Conservation (phyloP, 2,797 vertebrate genomes). For the Dromococcyx pavoninus region DNA sequence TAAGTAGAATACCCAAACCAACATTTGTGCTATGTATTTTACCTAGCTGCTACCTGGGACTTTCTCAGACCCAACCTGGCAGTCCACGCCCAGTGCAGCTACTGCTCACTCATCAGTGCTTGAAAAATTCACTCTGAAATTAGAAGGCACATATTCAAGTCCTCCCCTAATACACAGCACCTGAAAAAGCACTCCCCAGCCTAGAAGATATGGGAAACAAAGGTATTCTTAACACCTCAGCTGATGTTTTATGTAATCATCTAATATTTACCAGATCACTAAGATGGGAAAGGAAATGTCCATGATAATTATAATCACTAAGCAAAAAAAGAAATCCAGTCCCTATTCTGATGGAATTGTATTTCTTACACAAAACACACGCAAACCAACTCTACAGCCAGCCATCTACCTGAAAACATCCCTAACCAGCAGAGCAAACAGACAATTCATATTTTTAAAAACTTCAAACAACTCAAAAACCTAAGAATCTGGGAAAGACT, state of each 20-base stretch:
- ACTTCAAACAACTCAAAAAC: neutral
- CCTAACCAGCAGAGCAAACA: neutral
- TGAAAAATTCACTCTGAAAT: neutral
- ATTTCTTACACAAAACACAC: neutral
- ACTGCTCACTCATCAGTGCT: neutral
- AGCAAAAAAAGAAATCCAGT: neutral
- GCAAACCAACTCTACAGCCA: neutral
- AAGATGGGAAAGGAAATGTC: neutral
- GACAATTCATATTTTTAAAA: neutral
- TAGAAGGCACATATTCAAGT: neutral
- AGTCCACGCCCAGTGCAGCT: neutral
- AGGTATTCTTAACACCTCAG: neutral
- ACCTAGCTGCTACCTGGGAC: neutral
- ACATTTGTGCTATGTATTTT: neutral
- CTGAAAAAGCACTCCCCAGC: neutral
- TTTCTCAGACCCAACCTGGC: neutral
- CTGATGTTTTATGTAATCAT: neutral
- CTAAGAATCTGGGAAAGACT: neutral
- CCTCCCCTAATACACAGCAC: neutral
- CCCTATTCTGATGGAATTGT: neutral
- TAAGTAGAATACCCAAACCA: neutral
- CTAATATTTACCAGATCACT: neutral
- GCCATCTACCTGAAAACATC: neutral
- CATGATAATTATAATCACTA: neutral
- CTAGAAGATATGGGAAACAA: neutral